Conservation (phyloP, 2,113 vertebrate species). For the Menura novaehollandiae region DNA sequence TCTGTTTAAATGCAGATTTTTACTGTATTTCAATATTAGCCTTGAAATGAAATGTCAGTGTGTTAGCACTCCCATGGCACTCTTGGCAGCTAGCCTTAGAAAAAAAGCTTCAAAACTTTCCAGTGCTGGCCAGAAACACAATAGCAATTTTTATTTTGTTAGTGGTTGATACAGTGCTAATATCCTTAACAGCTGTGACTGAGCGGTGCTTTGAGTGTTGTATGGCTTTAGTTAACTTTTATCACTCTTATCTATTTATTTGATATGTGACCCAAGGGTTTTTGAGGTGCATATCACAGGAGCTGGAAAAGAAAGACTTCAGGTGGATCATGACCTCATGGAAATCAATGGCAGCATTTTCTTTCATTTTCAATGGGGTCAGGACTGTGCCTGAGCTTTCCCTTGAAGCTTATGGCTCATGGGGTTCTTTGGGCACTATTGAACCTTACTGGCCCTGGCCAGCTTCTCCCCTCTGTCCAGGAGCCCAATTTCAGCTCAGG, state of each 20-base stretch:
- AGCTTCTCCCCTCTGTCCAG: not conserved
- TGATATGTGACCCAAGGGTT: not conserved
- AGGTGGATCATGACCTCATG: not conserved
- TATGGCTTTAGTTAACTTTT: not conserved
- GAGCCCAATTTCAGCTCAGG: not conserved
- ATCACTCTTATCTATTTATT: not conserved
- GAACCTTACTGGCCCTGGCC: not conserved
- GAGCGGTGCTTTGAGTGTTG: not conserved
- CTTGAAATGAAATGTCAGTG: not conserved
- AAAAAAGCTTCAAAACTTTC: not conserved
- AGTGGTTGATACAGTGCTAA: not conserved
- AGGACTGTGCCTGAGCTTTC: not conserved
- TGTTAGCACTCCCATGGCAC: not conserved
- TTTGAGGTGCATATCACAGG: not conserved
- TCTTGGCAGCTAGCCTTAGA: not conserved
- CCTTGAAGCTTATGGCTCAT: fast-evolving
- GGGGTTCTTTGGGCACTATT: not conserved
- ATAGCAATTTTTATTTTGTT: not conserved
- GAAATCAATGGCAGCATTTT: not conserved
- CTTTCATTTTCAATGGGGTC: not conserved
- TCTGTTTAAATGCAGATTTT: not conserved
- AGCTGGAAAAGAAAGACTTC: not conserved
- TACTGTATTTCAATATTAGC: not conserved
- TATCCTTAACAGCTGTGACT: not conserved
- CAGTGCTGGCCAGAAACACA: not conserved